These are phyloP conservation scores for Asteroscopus sphinx DNA, from an alignment of 2,888 invertebrate species.

Conservation along the genomic window DNA sequence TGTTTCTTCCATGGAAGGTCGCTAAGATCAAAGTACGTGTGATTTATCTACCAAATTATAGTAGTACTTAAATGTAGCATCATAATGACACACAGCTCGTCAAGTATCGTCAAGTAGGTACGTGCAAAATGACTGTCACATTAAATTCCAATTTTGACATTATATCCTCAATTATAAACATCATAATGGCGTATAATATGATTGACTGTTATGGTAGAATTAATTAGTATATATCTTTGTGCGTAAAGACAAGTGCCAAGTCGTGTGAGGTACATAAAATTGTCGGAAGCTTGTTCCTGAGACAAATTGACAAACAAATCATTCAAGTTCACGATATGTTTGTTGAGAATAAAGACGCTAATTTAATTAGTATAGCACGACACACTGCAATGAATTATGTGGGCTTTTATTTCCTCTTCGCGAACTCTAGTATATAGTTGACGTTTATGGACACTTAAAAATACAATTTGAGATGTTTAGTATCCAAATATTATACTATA, in stretches of 20 bases:
- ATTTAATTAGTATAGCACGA: slow-evolving; percentile 34
- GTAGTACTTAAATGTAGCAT: slow-evolving; percentile 23
- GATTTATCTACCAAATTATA: slow-evolving; percentile 37
- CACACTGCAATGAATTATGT: neutral
- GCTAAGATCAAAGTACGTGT: slow-evolving; percentile 16
- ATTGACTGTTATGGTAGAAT: slow-evolving; percentile 28
- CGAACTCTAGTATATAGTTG: too few species aligned
- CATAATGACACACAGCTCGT: slow-evolving; percentile 39
- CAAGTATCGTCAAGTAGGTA: slow-evolving; percentile 18
- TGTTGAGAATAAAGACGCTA: slow-evolving; percentile 10
- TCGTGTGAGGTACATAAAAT: slow-evolving; percentile 57
- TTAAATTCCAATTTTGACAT: slow-evolving; percentile 20
- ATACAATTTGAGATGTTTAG: too few species aligned
- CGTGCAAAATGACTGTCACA: slow-evolving; percentile 30
- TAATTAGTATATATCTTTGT: slow-evolving; percentile 41
- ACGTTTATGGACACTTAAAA: too few species aligned
- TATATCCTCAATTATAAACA: slow-evolving; percentile 31
- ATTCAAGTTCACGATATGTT: slow-evolving; percentile 37
- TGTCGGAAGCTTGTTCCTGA: slow-evolving; percentile 66
- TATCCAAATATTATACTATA: too few species aligned
- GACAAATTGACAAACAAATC: slow-evolving; percentile 64
- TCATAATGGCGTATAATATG: slow-evolving; percentile 34
- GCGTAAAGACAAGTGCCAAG: slow-evolving; percentile 39
- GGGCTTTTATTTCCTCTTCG: too few species aligned
- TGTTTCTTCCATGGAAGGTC: slow-evolving; percentile 33